Conservation (phyloP, 2,888 invertebrate genomes). For the Ectemnius cavifrons region DNA sequence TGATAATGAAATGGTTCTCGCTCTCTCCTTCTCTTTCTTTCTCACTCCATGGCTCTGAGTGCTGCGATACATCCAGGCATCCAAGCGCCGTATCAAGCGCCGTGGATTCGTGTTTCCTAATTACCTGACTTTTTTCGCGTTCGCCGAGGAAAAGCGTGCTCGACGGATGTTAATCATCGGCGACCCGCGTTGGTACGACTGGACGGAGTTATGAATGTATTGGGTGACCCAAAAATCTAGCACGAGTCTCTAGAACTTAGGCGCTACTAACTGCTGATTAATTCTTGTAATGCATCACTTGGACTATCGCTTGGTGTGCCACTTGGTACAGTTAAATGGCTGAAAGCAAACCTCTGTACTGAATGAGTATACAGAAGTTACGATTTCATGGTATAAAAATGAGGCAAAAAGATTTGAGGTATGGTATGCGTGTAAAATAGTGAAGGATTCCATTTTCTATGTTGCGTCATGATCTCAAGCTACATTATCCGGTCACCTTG, state of each 20-base stretch:
- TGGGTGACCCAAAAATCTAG: background rate
- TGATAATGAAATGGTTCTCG: slow-evolving; percentile 60
- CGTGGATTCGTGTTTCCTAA: background rate
- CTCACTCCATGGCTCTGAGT: background rate
- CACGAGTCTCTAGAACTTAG: no score
- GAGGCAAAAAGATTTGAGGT: no score
- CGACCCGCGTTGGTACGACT: slow-evolving; percentile 46
- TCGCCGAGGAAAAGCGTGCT: slow-evolving; percentile 63
- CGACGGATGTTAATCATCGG: slow-evolving; percentile 64
- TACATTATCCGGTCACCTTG: no score
- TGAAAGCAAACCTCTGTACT: no score
- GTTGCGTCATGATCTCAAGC: no score
- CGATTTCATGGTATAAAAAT: no score
- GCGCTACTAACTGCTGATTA: no score
- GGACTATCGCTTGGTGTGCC: no score
- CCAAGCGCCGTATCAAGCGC: background rate
- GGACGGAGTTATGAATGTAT: slow-evolving; percentile 21
- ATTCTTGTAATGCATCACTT: background rate
- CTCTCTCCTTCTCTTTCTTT: background rate
- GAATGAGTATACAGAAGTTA: no score
- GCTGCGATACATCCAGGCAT: slow-evolving; percentile 21
- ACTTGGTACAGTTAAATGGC: no score
- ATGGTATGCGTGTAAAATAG: no score
- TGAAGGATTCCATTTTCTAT: no score
- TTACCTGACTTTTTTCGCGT: slow-evolving; percentile 23